Percentiles rank a stretch among this genome's conserved stretches.
Evolutionary conservation across 2,888 invertebrate genomes (phyloP).

Genomic region (Poecilobothrus nobilitatus): DNA sequence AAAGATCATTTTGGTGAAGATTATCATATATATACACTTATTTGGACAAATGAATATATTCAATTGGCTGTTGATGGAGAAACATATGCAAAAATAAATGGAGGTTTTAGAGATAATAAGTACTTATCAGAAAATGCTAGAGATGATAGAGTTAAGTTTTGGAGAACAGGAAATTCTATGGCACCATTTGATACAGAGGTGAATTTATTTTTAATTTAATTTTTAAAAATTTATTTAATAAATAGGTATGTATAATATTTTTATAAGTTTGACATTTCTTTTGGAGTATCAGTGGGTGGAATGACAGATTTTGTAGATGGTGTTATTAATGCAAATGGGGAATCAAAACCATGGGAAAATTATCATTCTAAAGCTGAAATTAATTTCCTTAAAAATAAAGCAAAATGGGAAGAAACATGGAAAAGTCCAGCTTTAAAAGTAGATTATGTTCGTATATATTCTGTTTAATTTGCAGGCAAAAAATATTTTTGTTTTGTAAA

Average conservation of each 20-base stretch:
- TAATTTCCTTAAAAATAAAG: conserved; percentile 57
- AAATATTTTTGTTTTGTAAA: too few relatives aligned
- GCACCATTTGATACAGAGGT: conserved; percentile 69
- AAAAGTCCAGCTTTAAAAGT: conserved; percentile 35
- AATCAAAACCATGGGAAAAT: conserved; percentile 67
- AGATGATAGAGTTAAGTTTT: conserved; percentile 48
- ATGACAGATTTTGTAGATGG: conserved; percentile 59
- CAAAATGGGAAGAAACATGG: conserved; percentile 65
- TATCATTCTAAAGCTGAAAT: conserved; percentile 55
- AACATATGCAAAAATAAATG: conserved; percentile 42
- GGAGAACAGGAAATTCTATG: conserved; percentile 48
- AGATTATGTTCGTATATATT: conserved; percentile 36
- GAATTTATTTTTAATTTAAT: conserved; percentile 1
- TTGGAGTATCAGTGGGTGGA: conserved; percentile 59
- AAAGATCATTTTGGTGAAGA: conserved; percentile 45
- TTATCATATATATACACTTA: conserved; percentile 56
- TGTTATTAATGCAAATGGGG: conserved; percentile 23
- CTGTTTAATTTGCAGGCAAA: not conserved
- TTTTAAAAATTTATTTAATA: not conserved
- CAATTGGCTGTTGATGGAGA: conserved; percentile 46
- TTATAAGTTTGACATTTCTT: conserved; percentile 28
- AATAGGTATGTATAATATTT: not conserved
- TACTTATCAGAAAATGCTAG: conserved; percentile 26
- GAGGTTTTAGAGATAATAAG: conserved; percentile 26
- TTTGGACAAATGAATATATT: conserved; percentile 47